These are phyloP conservation scores for Brachypterus glaber DNA, from an alignment of 2,888 invertebrate species.

Conservation along the genomic window DNA sequence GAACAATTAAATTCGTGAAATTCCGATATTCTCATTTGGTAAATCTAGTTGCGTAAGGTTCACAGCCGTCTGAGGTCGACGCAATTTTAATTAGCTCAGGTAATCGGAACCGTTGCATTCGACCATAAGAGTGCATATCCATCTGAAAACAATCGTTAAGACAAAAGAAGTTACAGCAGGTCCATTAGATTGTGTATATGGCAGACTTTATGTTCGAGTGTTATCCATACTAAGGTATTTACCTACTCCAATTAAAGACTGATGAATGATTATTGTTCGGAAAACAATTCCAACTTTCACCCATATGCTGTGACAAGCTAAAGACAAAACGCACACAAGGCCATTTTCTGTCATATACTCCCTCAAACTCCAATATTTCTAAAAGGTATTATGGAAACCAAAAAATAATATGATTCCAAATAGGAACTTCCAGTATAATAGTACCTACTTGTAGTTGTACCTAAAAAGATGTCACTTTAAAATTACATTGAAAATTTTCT, in stretches of 20 bases:
- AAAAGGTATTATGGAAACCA: no score
- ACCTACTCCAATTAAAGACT: constrained; percentile 42
- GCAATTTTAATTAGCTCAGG: constrained; percentile 20
- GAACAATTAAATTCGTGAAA: no score
- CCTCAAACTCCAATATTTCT: constrained; percentile 19
- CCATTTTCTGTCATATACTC: background rate
- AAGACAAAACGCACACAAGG: constrained; percentile 1
- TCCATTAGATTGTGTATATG: constrained; percentile 38
- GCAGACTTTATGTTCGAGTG: constrained; percentile 34
- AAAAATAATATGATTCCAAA: no score
- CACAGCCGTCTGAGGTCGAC: no score
- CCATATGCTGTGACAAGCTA: constrained; percentile 26
- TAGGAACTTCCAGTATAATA: no score
- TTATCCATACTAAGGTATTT: constrained; percentile 36
- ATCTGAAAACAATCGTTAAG: constrained; percentile 35
- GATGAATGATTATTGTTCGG: constrained; percentile 41
- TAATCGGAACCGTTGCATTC: constrained; percentile 22
- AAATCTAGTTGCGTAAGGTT: no score
- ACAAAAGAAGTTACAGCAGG: constrained; percentile 36
- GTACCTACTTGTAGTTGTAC: no score
- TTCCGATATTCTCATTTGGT: no score
- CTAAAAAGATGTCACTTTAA: no score
- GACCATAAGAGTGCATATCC: constrained; percentile 21
- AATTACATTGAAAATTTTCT: no score
- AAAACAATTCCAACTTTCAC: constrained; percentile 39